These are phyloP conservation scores for Aldrovandia affinis DNA, from an alignment of 2,797 vertebrate genomes.

Conservation along the genomic window DNA sequence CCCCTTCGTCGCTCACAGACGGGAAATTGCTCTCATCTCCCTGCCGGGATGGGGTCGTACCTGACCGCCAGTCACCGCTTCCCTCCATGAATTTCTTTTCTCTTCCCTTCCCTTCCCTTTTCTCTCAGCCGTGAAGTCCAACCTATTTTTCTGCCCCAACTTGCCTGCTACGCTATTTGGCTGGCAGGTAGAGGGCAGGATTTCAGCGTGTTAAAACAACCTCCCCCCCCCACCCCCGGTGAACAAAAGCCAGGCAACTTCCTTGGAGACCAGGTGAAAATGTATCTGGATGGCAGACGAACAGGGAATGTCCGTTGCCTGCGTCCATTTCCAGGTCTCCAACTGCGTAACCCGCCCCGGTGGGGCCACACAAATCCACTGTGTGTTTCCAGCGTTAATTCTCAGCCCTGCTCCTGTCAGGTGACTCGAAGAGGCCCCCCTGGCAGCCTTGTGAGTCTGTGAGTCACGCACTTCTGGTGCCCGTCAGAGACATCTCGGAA, in stretches of 20 bases:
- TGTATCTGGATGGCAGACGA: not conserved
- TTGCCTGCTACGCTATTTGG: not conserved
- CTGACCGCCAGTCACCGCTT: not conserved
- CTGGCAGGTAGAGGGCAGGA: not conserved
- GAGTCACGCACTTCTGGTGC: not conserved
- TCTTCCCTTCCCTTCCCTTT: not conserved
- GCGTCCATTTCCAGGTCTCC: too few relatives aligned
- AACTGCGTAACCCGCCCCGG: not conserved
- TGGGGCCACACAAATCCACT: not conserved
- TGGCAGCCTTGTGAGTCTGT: not conserved
- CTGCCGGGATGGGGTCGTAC: not conserved
- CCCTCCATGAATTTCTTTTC: too few relatives aligned
- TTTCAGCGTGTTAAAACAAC: not conserved
- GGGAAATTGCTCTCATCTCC: not conserved
- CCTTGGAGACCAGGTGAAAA: not conserved
- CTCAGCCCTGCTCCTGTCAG: not conserved
- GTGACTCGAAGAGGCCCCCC: not conserved
- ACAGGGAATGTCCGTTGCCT: not conserved
- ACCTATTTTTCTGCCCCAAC: not conserved
- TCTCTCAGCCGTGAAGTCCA: not conserved
- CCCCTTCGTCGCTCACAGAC: not conserved
- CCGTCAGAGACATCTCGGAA: not conserved
- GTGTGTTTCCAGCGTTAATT: not conserved
- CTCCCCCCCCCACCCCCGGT: not conserved
- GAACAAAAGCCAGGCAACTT: not conserved